Base-by-base conservation (phyloP, 2,888 invertebrate genomes). In the Oasisia sp. region DNA sequence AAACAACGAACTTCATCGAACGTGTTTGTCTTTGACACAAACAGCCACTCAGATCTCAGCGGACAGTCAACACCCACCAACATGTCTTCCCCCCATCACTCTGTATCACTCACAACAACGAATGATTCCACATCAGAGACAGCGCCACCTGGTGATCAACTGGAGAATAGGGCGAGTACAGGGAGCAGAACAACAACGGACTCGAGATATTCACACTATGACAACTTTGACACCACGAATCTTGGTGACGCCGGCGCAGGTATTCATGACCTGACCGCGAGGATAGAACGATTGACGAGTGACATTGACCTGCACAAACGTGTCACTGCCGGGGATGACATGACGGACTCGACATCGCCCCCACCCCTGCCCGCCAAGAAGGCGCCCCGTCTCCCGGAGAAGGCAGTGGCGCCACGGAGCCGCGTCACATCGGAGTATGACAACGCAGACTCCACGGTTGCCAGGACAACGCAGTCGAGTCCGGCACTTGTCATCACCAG, bases 371-470 rank as follows among this genome's bases (percentile, higher is more conserved):
- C 97, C n/a, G 97, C 97, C 94, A 97, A 97, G 95, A 97, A 97
- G 92, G 97, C 97, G 93, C 96, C 96, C 19, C 97, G 97, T 93
- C 19, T 27, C 74, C 74, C 19, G 27, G 74, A 74, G 27, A 32
- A 91, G 50, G 44, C 19, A 4, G 19, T 50, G 38, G 45, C n/a
- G 2, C 38, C 38, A 5, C 91, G 92, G 11, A 44, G 89, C 38
- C 96, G 97, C 91, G 97, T 97, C 93, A 97, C 97, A 90, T 98
- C 98, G 74, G 97, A 97, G 93, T 98, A 98, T 95, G 98, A 98
- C 96, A 98, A 98, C 95, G 97, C 98, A 19, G 90, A 44, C 90
- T 19, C n/a, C 7, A 27, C 74, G 1, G 74, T 74, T 89, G 50
- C 32, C 91, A 11, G 38, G 50, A 32, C 89, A 38, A 14, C 32